Evolutionary conservation across 2,797 vertebrate genomes (phyloP).

Genomic region (Semaprochilodus insignis): DNA sequence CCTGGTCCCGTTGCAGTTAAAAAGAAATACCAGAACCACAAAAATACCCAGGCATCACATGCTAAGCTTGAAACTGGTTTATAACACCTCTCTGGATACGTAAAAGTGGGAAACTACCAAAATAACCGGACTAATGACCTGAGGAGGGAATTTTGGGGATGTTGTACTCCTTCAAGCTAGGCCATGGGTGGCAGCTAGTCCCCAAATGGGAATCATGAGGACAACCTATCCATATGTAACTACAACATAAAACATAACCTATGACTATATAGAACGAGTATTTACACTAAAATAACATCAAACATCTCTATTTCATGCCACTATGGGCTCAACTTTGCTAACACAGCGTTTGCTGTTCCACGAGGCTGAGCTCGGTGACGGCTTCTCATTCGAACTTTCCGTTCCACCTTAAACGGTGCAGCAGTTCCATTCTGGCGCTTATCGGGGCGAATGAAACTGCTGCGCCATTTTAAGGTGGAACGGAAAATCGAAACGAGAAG

Average conservation of each 20-base stretch:
- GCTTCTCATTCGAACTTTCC: not conserved
- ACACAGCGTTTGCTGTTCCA: too few species aligned
- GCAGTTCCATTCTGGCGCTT: not conserved
- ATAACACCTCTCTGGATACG: not conserved
- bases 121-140: not conserved
- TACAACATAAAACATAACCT: not conserved
- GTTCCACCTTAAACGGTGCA: not conserved
- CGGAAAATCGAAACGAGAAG: not conserved
- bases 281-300: not conserved
- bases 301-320: too few species aligned
- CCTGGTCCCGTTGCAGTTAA: not conserved
- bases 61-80: not conserved
- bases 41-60: not conserved
- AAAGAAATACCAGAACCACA: not conserved
- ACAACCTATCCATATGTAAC: not conserved
- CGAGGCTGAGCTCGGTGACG: too few species aligned
- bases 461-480: not conserved
- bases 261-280: not conserved
- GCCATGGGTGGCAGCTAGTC: constrained; percentile 14
- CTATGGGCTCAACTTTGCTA: too few species aligned
- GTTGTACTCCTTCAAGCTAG: not conserved
- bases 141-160: not conserved
- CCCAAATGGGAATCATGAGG: not conserved
- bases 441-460: too few species aligned
- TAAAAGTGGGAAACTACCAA: constrained; percentile 6